A percentile compares a stretch with the other conserved stretches of the same genome.
phyloP scores from a whole-genome alignment of 2,888 invertebrate species.

The Hemithea aestivaria region DNA sequence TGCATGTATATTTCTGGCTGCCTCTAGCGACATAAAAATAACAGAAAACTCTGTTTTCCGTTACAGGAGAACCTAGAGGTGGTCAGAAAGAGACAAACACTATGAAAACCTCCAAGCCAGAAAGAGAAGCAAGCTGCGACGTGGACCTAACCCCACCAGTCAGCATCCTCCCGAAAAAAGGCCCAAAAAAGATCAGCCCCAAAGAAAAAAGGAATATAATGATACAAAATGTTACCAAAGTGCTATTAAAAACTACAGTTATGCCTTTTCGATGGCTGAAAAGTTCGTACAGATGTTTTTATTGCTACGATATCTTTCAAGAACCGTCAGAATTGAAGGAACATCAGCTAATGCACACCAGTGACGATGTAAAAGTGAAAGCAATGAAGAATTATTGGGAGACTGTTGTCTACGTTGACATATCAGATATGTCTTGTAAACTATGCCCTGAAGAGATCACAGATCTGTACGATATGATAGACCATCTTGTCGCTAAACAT shows the following conservation, averaged over 20 bases:
- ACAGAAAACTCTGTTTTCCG: slow-evolving; percentile 54
- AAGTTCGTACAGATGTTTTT: slow-evolving; percentile 69
- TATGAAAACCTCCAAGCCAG: slow-evolving; percentile 5
- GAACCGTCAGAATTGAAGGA: slow-evolving; percentile 57
- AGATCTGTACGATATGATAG: slow-evolving; percentile 59
- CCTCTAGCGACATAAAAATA: slow-evolving; percentile 36
- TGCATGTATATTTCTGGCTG: slow-evolving; percentile 46
- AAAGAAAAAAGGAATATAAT: slow-evolving; percentile 59
- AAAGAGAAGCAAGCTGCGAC: not conserved
- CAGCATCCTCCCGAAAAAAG: slow-evolving; percentile 17
- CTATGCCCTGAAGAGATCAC: slow-evolving; percentile 48
- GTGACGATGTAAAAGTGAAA: slow-evolving; percentile 51
- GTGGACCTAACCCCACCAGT: slow-evolving; percentile 16
- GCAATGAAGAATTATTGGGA: slow-evolving; percentile 71
- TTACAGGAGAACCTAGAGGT: slow-evolving; percentile 65
- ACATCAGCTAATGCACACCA: slow-evolving; percentile 51
- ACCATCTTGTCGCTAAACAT: slow-evolving; percentile 57
- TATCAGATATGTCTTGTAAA: slow-evolving; percentile 55
- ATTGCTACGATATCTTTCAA: slow-evolving; percentile 71
- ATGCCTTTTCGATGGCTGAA: slow-evolving; percentile 73
- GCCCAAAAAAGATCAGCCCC: slow-evolving; percentile 30
- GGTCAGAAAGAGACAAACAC: slow-evolving; percentile 43
- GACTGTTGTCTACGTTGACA: slow-evolving; percentile 60
- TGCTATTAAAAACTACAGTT: slow-evolving; percentile 54
- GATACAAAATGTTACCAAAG: slow-evolving; percentile 59